Base-by-base conservation (phyloP, 1,140 invertebrate species). In the Papilio glaucus region DNA sequence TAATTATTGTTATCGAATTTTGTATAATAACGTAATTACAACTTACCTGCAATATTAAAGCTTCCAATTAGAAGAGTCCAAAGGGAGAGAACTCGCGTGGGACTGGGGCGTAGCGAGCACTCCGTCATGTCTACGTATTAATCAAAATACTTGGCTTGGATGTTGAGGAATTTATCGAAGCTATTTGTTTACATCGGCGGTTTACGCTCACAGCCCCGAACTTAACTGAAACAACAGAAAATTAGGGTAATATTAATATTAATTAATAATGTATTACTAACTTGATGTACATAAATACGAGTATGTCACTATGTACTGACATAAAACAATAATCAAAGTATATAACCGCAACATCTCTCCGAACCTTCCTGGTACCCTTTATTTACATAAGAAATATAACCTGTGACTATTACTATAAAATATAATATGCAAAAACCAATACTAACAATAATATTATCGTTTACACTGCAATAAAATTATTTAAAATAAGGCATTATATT, bases 31-130 rank as follows among this genome's bases (percentile, higher is more conserved):
- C 39, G 63, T 24, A 33, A 73, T 70, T 9, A 53, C 61, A 68
- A 85, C 80, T 76, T 68, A 88, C 86, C 86, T 85, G 86, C 85
- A 39, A 87, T 84, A 76, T 88, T 88, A 53, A 88, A 85, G 75
- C 84, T 85, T 53, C 84, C 85, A 41, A 88, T 84, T 57, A 88
- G 72, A 38, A 88, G 72, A 0, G 85, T 88, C 86, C 86, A 88
- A 37, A 88, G 75, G 70, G 86, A 85, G 7, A 88, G 81, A 21
- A 85, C 73, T 68, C 80, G 72, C 7, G 80, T 83, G 9, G 85
- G 78, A 70, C 79, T 82, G 8, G 72, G 62, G 15, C 81, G 79
- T 18, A 80, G 57, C 12, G 78, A 75, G 62, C 81, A 79, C 77
- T 86, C 84, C 86, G 85, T 88, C 72, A 76, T 84, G 61, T 72